Conservation (phyloP, 2,113 vertebrate species). For the Dromiciops gliroides region DNA sequence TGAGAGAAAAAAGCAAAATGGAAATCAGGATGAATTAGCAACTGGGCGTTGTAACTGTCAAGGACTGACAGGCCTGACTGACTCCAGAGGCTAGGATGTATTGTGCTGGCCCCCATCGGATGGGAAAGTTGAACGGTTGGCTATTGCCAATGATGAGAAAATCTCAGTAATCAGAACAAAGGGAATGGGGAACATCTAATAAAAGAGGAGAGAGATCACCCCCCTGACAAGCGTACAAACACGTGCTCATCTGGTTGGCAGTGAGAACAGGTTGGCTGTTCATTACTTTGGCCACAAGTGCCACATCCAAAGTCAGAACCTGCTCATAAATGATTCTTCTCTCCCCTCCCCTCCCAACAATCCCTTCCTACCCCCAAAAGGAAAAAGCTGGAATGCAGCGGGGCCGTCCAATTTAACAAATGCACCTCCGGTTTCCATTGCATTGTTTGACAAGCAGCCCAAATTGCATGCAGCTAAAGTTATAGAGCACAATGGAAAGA, state of each 20-base stretch:
- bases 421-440: background rate
- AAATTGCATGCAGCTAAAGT: rapidly evolving
- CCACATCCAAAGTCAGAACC: background rate
- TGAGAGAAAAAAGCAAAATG: constrained; percentile 46
- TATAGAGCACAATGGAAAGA: background rate
- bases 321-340: background rate
- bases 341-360: background rate
- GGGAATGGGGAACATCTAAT: background rate
- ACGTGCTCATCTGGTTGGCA: background rate
- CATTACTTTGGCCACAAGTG: background rate
- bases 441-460: background rate
- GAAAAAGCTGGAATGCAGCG: background rate
- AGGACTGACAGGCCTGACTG: background rate
- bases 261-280: background rate
- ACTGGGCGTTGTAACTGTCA: constrained; percentile 56
- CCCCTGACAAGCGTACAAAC: rapidly evolving
- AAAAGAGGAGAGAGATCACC: background rate
- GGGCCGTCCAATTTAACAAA: background rate
- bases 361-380: background rate
- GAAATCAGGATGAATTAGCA: constrained; percentile 68
- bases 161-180: background rate
- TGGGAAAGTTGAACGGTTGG: background rate
- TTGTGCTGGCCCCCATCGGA: background rate
- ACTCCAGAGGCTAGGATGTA: constrained; percentile 1
- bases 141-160: constrained; percentile 1